phyloP scores from a whole-genome alignment of 2,888 invertebrate genomes.

The Theretra japonica region DNA sequence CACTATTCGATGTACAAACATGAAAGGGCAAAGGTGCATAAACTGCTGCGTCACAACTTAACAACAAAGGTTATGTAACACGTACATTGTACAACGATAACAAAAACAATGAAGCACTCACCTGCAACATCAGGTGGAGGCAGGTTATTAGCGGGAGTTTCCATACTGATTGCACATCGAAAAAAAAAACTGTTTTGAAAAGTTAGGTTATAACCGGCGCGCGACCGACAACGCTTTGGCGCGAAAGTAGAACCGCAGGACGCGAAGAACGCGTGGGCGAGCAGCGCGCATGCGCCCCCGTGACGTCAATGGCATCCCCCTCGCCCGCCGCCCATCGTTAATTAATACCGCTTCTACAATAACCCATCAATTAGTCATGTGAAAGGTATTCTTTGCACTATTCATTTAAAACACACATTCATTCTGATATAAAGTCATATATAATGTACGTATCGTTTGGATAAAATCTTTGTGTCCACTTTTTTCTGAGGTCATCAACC shows the following conservation, averaged over 20 bases:
- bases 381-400: background rate
- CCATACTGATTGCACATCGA: constrained; percentile 54
- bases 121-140: constrained; percentile 62
- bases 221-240: constrained; percentile 75
- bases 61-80: background rate
- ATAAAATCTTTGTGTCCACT: background rate
- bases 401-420: background rate
- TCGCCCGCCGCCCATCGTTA: constrained; percentile 49
- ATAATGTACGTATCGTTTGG: background rate
- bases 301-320: constrained; percentile 72
- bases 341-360: constrained; percentile 32
- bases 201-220: constrained; percentile 71
- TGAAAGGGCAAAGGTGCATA: constrained; percentile 14
- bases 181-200: constrained; percentile 44
- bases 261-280: constrained; percentile 63
- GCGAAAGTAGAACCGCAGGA: constrained; percentile 66
- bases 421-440: background rate
- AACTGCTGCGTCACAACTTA: background rate
- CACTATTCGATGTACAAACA: background rate
- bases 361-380: constrained; percentile 22
- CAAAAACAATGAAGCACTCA: constrained; percentile 49
- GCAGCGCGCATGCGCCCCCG: constrained; percentile 71
- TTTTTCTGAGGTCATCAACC: background rate
- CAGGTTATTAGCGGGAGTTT: constrained; percentile 54
- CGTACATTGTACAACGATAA: background rate